Conservation (phyloP, 2,797 vertebrate species). For the Platalea minor region DNA sequence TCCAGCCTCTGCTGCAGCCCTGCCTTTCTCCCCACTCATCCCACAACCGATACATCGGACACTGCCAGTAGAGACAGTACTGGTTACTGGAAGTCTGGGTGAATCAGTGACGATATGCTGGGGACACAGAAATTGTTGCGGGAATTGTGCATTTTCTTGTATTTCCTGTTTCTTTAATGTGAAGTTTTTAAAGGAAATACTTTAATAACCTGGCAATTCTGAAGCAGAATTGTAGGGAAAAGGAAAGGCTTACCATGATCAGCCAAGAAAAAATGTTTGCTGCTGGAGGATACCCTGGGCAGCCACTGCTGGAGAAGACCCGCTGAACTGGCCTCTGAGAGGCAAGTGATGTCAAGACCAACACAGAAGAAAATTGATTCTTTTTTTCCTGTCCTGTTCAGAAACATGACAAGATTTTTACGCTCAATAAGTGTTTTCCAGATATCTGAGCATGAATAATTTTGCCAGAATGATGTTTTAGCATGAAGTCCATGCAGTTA, state of each 20-base stretch:
- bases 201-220: neutral
- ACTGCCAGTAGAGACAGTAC: fast-evolving
- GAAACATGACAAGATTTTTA: neutral
- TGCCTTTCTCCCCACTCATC: neutral
- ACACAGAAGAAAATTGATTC: neutral
- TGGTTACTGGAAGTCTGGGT: neutral
- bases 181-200: neutral
- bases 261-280: neutral
- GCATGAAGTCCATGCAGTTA: neutral
- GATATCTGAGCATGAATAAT: neutral
- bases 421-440: neutral
- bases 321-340: neutral
- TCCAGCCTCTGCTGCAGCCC: neutral
- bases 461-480: neutral
- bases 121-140: fast-evolving
- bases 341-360: neutral
- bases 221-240: neutral
- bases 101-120: neutral
- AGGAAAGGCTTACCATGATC: neutral
- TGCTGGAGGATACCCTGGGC: neutral
- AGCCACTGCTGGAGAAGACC: neutral
- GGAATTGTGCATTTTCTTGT: neutral
- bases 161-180: neutral
- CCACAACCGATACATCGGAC: fast-evolving
- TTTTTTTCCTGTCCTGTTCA: neutral